Evolutionary conservation across 2,888 invertebrate genomes (phyloP).

Genomic region (Augiades crinisus): DNA sequence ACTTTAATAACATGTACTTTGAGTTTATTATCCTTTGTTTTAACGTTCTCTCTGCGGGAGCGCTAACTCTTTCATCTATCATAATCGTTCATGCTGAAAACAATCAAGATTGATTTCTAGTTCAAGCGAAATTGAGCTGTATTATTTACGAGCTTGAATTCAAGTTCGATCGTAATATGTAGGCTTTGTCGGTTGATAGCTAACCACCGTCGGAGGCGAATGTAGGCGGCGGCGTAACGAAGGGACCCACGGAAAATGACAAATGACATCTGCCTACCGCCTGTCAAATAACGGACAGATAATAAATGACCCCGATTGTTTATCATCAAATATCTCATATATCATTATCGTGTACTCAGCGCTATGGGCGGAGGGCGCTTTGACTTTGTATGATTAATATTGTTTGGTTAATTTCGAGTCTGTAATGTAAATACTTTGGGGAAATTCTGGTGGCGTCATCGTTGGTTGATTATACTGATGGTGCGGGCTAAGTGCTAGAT

Average conservation of each 20-base stretch:
- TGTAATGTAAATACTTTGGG: constrained; percentile 72
- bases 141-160: constrained; percentile 37
- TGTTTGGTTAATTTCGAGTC: constrained; percentile 78
- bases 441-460: constrained; percentile 67
- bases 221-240: constrained; percentile 73
- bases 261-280: constrained; percentile 86
- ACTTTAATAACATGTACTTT: constrained; percentile 48
- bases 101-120: constrained; percentile 77
- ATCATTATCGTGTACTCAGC: constrained; percentile 79
- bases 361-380: constrained; percentile 59
- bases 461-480: constrained; percentile 57
- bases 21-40: constrained; percentile 48
- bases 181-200: constrained; percentile 69
- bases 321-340: constrained; percentile 83
- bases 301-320: constrained; percentile 85
- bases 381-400: constrained; percentile 76
- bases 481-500: constrained; percentile 27
- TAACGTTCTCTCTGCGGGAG: constrained; percentile 63
- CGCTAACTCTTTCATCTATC: constrained; percentile 82
- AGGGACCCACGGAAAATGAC: constrained; percentile 83
- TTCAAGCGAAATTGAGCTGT: constrained; percentile 45
- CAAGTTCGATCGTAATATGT: constrained; percentile 35
- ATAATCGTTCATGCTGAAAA: constrained; percentile 82
- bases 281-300: constrained; percentile 85
- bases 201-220: constrained; percentile 76